phyloP scores from a whole-genome alignment of 64 coral and sea anemone species.

The Montipora sp. region DNA sequence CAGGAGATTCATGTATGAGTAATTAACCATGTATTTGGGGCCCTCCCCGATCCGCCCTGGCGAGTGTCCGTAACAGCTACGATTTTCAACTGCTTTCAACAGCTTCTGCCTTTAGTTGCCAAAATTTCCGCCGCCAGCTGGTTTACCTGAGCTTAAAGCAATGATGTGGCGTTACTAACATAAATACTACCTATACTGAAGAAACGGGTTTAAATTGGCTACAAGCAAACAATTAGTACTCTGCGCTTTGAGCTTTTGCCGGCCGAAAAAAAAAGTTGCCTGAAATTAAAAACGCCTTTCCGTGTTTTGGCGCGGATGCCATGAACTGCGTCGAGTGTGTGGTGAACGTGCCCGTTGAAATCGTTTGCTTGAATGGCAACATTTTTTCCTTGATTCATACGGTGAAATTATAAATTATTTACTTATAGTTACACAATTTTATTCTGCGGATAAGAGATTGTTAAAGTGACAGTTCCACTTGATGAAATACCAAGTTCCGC shows the following conservation, averaged over 20 bases:
- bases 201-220: neutral
- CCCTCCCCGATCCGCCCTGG: conserved; percentile 16
- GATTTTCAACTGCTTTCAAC: conserved; percentile 39
- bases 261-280: neutral
- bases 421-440: no score
- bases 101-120: neutral
- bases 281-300: conserved; percentile 9
- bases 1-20: neutral
- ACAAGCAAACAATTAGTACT: neutral
- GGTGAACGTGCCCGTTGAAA: neutral
- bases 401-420: neutral
- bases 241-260: neutral
- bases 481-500: neutral
- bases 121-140: neutral
- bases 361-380: neutral
- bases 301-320: neutral
- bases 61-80: neutral
- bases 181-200: conserved; percentile 15
- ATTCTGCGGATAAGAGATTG: neutral
- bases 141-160: neutral
- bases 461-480: neutral
- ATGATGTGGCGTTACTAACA: neutral
- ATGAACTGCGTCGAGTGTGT: no score
- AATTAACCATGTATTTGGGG: conserved; percentile 13
- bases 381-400: neutral